Conservation (phyloP, 2,113 vertebrate species). For the Mormyrus iriodes region DNA sequence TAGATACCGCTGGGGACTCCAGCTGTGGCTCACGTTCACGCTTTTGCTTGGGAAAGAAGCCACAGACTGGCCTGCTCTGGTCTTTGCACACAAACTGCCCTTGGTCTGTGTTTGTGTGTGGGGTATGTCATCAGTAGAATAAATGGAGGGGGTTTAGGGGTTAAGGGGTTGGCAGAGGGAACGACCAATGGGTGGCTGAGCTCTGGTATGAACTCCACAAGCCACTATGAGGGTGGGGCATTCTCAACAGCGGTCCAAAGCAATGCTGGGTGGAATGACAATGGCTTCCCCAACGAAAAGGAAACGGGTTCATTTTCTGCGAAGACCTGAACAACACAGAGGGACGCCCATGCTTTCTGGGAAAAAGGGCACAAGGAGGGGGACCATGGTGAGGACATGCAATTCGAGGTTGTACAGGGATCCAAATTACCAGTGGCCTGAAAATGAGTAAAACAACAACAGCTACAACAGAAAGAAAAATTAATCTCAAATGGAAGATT, state of each 20-base stretch:
- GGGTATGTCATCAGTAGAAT: constrained; percentile 38
- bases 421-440: constrained; percentile 45
- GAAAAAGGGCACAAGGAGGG: constrained; percentile 30
- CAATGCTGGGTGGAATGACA: constrained; percentile 27
- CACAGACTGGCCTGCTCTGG: constrained; percentile 20
- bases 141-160: constrained; percentile 25
- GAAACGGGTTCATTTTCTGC: constrained; percentile 9
- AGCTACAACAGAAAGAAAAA: background rate
- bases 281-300: constrained; percentile 26
- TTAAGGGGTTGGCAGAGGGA: background rate
- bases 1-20: background rate
- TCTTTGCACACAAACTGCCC: constrained; percentile 23
- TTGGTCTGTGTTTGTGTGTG: constrained; percentile 36
- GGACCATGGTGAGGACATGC: constrained; percentile 55
- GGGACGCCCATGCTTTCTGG: constrained; percentile 37
- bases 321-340: constrained; percentile 26
- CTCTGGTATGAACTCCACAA: constrained; percentile 25
- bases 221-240: constrained; percentile 21
- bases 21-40: constrained; percentile 14
- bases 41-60: constrained; percentile 21
- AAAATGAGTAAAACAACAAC: constrained; percentile 27
- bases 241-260: constrained; percentile 26
- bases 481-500: constrained; percentile 14
- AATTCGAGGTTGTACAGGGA: constrained; percentile 37
- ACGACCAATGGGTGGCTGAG: constrained; percentile 23